These are phyloP conservation scores for Anas platyrhynchos DNA, from an alignment of 2,113 vertebrate genomes.

Conservation along the genomic window DNA sequence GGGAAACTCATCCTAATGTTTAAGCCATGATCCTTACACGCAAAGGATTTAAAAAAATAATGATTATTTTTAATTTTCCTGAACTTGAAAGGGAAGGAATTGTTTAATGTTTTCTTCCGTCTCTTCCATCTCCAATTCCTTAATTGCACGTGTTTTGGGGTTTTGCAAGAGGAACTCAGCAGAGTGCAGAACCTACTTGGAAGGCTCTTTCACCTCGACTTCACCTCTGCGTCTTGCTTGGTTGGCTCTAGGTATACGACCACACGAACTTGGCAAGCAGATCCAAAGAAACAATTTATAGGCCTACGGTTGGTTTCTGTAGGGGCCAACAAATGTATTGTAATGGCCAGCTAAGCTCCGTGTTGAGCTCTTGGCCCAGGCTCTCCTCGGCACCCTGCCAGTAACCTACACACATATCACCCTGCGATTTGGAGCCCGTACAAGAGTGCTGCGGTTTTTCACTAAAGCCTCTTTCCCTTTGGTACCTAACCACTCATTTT, in stretches of 20 bases:
- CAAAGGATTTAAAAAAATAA: background rate
- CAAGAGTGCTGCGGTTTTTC: background rate
- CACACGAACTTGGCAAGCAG: background rate
- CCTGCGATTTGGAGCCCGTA: background rate
- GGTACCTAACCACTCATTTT: background rate
- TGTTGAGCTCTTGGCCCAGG: background rate
- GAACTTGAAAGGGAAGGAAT: background rate
- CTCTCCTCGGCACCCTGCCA: background rate
- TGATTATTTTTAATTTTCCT: background rate
- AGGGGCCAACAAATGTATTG: background rate
- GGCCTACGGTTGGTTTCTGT: background rate
- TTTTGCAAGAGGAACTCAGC: background rate
- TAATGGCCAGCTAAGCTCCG: background rate
- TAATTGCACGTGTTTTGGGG: background rate
- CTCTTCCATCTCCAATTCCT: background rate
- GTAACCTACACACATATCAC: background rate
- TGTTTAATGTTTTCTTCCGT: background rate
- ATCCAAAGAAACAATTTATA: background rate
- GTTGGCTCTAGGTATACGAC: background rate
- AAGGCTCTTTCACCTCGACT: background rate
- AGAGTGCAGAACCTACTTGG: background rate
- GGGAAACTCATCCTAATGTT: background rate
- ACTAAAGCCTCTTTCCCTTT: background rate
- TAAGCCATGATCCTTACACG: background rate
- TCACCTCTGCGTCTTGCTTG: background rate